Evolutionary conservation across 2,113 vertebrate species (phyloP).

Genomic region (Castor canadensis): DNA sequence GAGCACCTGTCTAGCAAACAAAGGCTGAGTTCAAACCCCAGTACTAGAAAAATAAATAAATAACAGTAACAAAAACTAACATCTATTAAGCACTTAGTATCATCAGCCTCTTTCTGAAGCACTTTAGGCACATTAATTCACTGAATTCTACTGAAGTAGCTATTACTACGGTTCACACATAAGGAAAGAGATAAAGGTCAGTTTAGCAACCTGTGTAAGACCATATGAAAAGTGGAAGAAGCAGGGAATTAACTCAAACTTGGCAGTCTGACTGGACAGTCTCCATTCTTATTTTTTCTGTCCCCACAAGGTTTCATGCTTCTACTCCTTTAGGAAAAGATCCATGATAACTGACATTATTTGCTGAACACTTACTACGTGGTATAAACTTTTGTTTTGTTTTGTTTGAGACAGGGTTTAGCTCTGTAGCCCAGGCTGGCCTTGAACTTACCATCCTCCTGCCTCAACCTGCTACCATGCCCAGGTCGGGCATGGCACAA

Average conservation of each 20-base stretch:
- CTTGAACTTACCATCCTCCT: no score
- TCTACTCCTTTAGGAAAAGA: neutral
- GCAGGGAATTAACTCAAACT: neutral
- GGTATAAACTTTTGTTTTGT: neutral
- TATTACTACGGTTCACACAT: neutral
- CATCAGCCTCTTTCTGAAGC: neutral
- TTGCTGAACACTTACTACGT: neutral
- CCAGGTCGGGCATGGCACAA: neutral
- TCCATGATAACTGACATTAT: fast-evolving
- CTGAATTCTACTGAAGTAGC: neutral
- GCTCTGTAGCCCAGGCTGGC: neutral
- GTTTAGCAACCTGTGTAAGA: neutral
- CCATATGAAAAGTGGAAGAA: neutral
- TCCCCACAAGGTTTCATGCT: neutral
- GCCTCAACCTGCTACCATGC: neutral
- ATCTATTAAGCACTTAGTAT: neutral
- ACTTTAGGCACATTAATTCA: neutral
- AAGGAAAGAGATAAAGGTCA: neutral
- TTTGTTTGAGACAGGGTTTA: neutral
- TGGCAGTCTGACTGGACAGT: neutral
- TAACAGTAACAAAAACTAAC: no score
- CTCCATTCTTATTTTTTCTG: neutral
- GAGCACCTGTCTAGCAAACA: no score
- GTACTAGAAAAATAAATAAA: no score
- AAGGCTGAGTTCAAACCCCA: no score